Evolutionary conservation across 2,113 vertebrate species (phyloP), one percentile per base, ranked within the genome.

Genomic region (Lonchura striata): DNA sequence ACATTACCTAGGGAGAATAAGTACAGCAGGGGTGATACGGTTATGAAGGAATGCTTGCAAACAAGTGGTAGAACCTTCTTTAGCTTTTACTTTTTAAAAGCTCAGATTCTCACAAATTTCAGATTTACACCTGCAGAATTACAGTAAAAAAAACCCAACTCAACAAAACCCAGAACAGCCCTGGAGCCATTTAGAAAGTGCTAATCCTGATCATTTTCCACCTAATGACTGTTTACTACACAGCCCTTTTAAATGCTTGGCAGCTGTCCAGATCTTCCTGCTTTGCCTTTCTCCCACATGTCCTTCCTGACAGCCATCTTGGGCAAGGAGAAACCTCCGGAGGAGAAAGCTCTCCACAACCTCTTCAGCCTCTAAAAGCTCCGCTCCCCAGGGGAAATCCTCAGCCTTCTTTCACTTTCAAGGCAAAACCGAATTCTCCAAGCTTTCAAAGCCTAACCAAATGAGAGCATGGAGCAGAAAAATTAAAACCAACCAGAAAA

Each of bases 171-270:
- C 47, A 61, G 25, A 24, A 19, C 27, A 80, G 85, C 25, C 83
- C 80, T 11, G n/a, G 64, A 89, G 68, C 66, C 64, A 57, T 56
- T 91, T 47, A 66, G n/a, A 76, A 82, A 85, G 81, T 7, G 42
- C 31, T 94, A 96, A 92, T 85, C 72, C 82, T 66, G 79, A 89
- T 84, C 30, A 61, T 96, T 96, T 95, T 77, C 70, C 57, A 85
- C 77, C 87, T 94, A 94, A 96, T 92, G 72, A 92, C 80, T 88
- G 87, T 95, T 83, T 95, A 94, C 82, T 92, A 65, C 49, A 30
- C 61, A 66, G 71, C 22, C 65, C 78, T 91, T 92, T 93, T 28
- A 75, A 82, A 93, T 9, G 47, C 64, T 44, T 94, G 96, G 95
- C 89, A 80, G 49, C 59, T 63, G 17, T 82, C 78, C 78, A 90